Conservation (phyloP, 92 coral and sea anemone genomes). For the Porites divaricata region DNA sequence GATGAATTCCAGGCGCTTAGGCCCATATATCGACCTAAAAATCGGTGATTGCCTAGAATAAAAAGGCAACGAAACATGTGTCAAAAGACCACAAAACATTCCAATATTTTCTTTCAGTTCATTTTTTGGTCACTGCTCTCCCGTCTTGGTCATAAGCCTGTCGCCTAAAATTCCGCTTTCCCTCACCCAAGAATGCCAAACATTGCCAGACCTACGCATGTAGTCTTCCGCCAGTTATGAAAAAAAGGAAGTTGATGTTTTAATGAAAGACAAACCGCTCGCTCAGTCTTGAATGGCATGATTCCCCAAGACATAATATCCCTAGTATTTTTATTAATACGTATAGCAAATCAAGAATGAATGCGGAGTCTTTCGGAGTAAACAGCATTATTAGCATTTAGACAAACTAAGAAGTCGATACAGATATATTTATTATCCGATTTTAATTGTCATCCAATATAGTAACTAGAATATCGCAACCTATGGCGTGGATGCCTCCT, state of each 20-base stretch:
- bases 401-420: no score
- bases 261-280: no score
- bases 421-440: no score
- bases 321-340: no score
- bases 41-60: neutral
- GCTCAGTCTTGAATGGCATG: no score
- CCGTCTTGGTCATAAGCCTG: neutral
- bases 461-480: neutral
- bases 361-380: no score
- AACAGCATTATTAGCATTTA: no score
- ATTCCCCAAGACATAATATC: no score
- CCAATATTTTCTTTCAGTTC: slow-evolving; percentile 1
- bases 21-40: neutral
- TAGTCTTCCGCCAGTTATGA: no score
- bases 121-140: neutral
- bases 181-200: neutral
- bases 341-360: no score
- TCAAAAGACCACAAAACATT: neutral
- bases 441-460: neutral
- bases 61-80: neutral
- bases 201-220: neutral
- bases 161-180: neutral
- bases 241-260: no score
- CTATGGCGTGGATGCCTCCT: neutral
- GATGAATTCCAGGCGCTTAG: no score